A percentile compares a stretch with the other conserved stretches of the same genome.
Conservation (phyloP, 1,140 invertebrate species). For the Campoletis sonorensis region DNA sequence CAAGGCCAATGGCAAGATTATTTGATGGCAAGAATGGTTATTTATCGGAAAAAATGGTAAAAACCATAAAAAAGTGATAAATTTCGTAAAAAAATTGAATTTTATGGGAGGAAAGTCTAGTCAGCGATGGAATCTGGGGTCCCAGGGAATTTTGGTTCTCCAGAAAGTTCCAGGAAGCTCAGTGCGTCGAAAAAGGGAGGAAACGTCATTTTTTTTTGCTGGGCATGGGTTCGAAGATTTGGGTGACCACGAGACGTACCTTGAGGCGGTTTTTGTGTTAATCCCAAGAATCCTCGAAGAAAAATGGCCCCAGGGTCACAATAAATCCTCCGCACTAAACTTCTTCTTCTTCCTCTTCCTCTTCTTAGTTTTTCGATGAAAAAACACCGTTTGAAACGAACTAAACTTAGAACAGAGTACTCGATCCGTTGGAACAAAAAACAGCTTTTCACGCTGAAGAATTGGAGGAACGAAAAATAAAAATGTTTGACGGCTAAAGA, state of each 20-base stretch:
- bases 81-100: no score
- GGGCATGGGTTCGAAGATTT: not conserved
- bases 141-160: not conserved
- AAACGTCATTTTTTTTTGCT: no score
- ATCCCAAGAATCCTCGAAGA: constrained; percentile 27
- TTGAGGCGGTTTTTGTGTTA: constrained; percentile 29
- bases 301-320: constrained; percentile 3
- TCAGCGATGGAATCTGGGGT: not conserved
- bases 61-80: no score
- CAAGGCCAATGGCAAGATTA: not conserved
- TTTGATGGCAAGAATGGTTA: not conserved
- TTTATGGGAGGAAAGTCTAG: not conserved
- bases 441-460: no score
- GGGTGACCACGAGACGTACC: not conserved
- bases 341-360: not conserved
- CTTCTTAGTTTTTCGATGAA: no score
- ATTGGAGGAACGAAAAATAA: constrained; percentile 26
- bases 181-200: not conserved
- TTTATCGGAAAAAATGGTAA: not conserved
- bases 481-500: constrained; percentile 41
- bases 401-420: not conserved
- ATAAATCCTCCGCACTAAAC: constrained; percentile 38
- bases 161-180: not conserved
- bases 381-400: not conserved
- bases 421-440: not conserved